Evolutionary conservation across 1,140 invertebrate genomes (phyloP), one percentile per base, ranked within the genome.

Genomic region (Drosophila sechellia): DNA sequence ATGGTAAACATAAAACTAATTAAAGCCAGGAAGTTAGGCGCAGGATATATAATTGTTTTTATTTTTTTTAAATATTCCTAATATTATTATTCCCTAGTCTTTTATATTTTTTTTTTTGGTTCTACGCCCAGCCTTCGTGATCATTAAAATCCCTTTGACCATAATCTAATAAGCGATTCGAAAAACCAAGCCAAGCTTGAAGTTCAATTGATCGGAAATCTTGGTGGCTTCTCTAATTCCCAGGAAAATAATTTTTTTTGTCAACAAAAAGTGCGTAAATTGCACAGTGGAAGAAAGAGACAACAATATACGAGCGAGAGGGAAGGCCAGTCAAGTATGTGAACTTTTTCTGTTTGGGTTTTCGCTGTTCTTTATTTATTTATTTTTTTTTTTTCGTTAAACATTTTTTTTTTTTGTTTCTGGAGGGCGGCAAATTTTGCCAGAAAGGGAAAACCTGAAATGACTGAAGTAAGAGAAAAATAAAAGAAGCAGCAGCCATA

Each of bases 371-470:
- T 70, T 48, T 68, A 56, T 68, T 68, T 70, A 40, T 70, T 49
- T 59, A 52, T n/a, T 42, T 61, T 60, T 37, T 68, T 64, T 52
- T 22, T 46, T 13, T 13, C 15, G 15, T 5, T 65, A 31, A 31
- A 31, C 27, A 12, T 64, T 63, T 34, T 27, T 25, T 64, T 61
- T 31, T 25, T 25, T 35, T 3, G 8, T 27, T 63, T 48, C 40
- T 31, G 56, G 66, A 27, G 53, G 56, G 66, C 43, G 66, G 66
- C 55, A 69, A 25, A 64, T 49, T 69, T 83, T 85, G 73, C 84
- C 79, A 89, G 84, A 89, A 89, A 89, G 84, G 84, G 84, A 89
- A 87, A 89, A 89, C 84, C 77, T 87, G 84, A 87, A 87, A 79
- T 83, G 66, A 53, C 64, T 81, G 59, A 66, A 70, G 66, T 70